A percentile compares a stretch with the other conserved stretches of the same genome.
These are phyloP conservation scores for Pararge aegeria DNA, from an alignment of 1,140 invertebrate genomes.

Conservation along the genomic window DNA sequence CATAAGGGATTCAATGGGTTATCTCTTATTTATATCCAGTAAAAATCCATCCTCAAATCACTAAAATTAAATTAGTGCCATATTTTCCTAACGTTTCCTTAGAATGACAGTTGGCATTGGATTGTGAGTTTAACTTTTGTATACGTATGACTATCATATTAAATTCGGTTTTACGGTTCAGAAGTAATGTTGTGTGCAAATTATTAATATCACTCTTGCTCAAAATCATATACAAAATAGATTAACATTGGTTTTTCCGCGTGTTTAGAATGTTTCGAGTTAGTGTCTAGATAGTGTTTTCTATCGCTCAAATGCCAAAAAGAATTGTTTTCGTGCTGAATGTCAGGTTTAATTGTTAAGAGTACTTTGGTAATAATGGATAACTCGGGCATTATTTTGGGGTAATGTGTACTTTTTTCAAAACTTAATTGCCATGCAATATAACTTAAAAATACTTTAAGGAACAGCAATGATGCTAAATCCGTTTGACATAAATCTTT, in stretches of 20 bases:
- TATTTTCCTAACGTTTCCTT: no score
- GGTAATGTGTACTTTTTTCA: not conserved
- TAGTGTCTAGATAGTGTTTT: constrained; percentile 2
- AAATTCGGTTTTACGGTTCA: constrained; percentile 2
- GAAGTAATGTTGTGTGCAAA: not conserved
- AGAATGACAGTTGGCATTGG: no score
- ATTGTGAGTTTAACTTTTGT: no score
- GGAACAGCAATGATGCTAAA: no score
- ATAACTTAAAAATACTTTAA: no score
- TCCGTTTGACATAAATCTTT: no score
- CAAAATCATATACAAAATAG: constrained; percentile 3
- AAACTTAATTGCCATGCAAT: not conserved
- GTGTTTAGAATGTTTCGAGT: constrained; percentile 4
- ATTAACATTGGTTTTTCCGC: not conserved
- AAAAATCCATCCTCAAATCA: no score
- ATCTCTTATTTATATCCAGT: no score
- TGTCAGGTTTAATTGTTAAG: constrained; percentile 2
- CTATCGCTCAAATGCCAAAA: constrained; percentile 23
- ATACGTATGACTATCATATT: no score
- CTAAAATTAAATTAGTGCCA: no score
- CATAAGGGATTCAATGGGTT: no score
- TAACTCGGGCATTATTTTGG: not conserved
- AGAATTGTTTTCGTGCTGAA: constrained; percentile 2
- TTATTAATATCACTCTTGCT: constrained; percentile 5
- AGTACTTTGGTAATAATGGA: not conserved